Evolutionary conservation across 2,113 vertebrate species (phyloP).

Genomic region (Syrrhaptes paradoxus): DNA sequence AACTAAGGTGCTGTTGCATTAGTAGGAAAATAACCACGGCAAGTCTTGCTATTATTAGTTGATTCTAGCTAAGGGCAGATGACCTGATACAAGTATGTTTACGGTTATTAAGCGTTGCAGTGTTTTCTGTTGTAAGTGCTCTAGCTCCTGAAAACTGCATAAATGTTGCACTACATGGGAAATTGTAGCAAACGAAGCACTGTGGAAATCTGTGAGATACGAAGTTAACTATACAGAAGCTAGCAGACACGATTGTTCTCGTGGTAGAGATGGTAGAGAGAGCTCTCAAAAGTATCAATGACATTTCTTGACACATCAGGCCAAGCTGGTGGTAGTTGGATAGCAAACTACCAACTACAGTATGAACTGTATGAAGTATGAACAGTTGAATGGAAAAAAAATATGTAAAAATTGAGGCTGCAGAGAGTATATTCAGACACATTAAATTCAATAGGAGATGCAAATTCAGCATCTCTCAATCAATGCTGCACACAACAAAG

Average conservation of each 20-base stretch:
- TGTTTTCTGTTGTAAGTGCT: background rate
- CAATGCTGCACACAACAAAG: background rate
- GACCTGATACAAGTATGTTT: background rate
- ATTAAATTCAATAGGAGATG: background rate
- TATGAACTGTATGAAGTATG: background rate
- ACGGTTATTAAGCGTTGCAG: background rate
- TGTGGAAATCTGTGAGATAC: background rate
- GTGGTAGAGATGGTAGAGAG: background rate
- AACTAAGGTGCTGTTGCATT: background rate
- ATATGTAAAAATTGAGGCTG: background rate
- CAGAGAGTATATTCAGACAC: background rate
- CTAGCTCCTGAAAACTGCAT: background rate
- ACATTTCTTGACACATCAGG: background rate
- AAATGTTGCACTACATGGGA: background rate
- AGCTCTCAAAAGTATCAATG: background rate
- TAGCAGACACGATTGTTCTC: background rate
- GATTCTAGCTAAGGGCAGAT: background rate
- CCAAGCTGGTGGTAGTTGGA: background rate
- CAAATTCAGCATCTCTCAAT: background rate
- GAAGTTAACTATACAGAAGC: background rate
- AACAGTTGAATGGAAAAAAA: background rate
- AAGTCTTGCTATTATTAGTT: background rate
- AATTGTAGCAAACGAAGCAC: background rate
- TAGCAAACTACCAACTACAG: background rate
- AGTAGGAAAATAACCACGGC: background rate